Evolutionary conservation across 2,113 vertebrate species (phyloP).

Genomic region (Euleptes europaea): DNA sequence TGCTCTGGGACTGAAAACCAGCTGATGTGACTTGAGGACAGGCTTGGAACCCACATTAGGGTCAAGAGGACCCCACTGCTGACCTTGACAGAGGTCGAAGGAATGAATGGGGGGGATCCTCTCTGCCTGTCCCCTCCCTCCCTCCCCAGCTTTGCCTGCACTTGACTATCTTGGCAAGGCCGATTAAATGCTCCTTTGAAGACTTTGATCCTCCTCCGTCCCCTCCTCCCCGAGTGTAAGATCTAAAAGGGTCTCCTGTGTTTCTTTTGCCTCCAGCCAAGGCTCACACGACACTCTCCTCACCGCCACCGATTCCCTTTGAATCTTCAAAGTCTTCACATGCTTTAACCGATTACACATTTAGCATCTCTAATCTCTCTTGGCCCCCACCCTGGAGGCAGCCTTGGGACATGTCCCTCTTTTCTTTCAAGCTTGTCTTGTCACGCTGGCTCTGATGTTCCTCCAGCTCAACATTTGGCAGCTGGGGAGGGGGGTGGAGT

Average conservation of each 20-base stretch:
- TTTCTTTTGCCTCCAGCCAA: constrained; percentile 28
- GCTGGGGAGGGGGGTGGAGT: neutral
- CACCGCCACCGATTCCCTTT: constrained; percentile 17
- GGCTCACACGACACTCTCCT: constrained; percentile 23
- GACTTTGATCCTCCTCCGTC: constrained; percentile 16
- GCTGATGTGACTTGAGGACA: neutral
- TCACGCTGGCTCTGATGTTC: constrained; percentile 32
- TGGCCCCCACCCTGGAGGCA: constrained; percentile 34
- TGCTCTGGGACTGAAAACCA: neutral
- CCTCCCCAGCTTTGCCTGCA: neutral
- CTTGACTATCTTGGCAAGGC: constrained; percentile 27
- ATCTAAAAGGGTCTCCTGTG: constrained; percentile 36
- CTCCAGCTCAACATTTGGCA: constrained; percentile 24
- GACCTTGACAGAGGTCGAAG: neutral
- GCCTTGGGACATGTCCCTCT: constrained; percentile 26
- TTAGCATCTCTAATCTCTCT: constrained; percentile 37
- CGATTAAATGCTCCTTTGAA: constrained; percentile 19
- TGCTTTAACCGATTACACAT: constrained; percentile 44
- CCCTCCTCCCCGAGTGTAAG: constrained; percentile 8
- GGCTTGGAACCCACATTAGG: neutral
- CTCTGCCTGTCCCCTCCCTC: neutral
- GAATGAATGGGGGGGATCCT: neutral
- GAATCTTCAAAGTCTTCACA: constrained; percentile 33
- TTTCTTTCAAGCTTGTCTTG: constrained; percentile 30
- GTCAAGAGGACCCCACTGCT: neutral